A percentile compares a stretch with the other conserved stretches of the same genome.
These are phyloP conservation scores for Cephus pulcher DNA, from an alignment of 2,888 invertebrate species.

Conservation along the genomic window DNA sequence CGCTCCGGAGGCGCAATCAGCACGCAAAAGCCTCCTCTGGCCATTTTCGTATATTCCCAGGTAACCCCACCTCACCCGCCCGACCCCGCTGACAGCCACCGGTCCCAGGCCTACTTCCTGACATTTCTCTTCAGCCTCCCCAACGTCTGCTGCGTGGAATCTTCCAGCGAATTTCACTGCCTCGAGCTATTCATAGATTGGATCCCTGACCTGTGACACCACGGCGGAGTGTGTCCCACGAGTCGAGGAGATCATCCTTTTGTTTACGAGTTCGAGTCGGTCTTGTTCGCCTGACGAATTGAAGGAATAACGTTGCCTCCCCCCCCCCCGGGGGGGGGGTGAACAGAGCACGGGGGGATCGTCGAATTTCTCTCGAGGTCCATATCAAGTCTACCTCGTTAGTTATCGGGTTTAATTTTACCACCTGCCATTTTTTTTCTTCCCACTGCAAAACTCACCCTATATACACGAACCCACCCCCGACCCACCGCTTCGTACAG, in stretches of 20 bases:
- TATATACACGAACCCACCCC: not conserved
- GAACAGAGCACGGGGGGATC: no score
- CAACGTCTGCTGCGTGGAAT: not conserved
- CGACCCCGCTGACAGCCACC: not conserved
- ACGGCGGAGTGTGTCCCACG: not conserved
- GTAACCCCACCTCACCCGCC: not conserved
- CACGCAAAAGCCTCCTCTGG: not conserved
- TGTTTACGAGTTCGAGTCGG: not conserved
- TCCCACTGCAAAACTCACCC: not conserved
- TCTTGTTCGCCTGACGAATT: not conserved
- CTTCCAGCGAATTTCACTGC: slow-evolving; percentile 1
- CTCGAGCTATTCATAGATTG: slow-evolving; percentile 1
- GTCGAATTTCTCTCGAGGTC: not conserved
- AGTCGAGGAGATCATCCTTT: not conserved
- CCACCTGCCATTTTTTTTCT: not conserved
- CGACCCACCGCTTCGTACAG: not conserved
- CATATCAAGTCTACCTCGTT: not conserved
- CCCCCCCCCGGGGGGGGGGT: no score
- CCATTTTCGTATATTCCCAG: not conserved
- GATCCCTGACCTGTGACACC: slow-evolving; percentile 9
- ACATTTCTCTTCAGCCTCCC: not conserved
- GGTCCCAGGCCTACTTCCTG: not conserved
- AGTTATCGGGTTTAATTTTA: not conserved
- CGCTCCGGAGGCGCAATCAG: not conserved
- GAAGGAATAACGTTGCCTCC: not conserved